Percentiles rank a stretch among this genome's conserved stretches.
Evolutionary conservation across 1,140 invertebrate genomes (phyloP).

Genomic region (Achroia grisella): DNA sequence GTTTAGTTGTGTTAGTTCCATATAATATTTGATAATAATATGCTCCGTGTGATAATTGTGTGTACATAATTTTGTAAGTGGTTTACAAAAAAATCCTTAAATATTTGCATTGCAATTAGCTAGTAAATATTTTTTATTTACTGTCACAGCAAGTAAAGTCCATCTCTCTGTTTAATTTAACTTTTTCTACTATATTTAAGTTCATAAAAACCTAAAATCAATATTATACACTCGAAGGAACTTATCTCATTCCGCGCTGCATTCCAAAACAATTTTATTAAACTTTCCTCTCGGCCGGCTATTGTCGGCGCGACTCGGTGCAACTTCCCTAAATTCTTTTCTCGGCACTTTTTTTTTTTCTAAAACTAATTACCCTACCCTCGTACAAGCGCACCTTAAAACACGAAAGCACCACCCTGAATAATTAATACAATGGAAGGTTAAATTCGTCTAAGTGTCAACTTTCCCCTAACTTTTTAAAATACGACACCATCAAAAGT

Average conservation of each 20-base stretch:
- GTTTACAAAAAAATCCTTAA: no score
- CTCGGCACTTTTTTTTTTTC: slow-evolving; percentile 38
- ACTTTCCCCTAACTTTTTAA: slow-evolving; percentile 68
- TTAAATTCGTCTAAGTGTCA: slow-evolving; percentile 71
- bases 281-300: slow-evolving; percentile 42
- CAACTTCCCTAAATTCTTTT: slow-evolving; percentile 57
- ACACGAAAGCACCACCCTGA: slow-evolving; percentile 62
- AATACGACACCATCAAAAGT: slow-evolving; percentile 64
- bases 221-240: slow-evolving; percentile 39
- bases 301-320: slow-evolving; percentile 35
- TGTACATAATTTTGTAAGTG: no score
- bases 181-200: slow-evolving; percentile 11
- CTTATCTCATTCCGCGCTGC: slow-evolving; percentile 45
- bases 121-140: no score
- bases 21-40: no score
- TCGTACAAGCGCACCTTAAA: slow-evolving; percentile 57
- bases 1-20: no score
- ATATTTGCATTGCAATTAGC: no score
- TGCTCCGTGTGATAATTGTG: no score
- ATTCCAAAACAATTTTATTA: slow-evolving; percentile 66
- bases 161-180: neutral
- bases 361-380: slow-evolving; percentile 62
- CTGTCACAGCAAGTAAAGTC: no score
- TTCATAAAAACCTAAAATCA: slow-evolving; percentile 34
- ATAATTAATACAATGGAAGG: slow-evolving; percentile 72